phyloP scores from a whole-genome alignment of 2,888 invertebrate species.

The Hydrotaea cyrtoneurina region DNA sequence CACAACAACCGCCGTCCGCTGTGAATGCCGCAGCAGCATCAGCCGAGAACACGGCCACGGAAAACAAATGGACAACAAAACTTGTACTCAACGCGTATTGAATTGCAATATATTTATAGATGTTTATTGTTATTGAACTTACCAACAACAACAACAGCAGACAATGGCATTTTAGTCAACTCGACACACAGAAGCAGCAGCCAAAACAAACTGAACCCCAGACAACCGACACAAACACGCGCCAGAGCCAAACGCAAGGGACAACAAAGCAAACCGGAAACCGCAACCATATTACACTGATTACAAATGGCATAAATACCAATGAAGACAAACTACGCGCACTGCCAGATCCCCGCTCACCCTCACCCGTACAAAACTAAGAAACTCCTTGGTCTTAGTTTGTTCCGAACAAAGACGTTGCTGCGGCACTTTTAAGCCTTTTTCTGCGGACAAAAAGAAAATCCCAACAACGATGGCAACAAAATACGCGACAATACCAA shows the following conservation, averaged over 20 bases:
- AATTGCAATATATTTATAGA: constrained; percentile 58
- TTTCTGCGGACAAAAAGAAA: background rate
- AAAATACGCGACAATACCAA: no score
- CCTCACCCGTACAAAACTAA: background rate
- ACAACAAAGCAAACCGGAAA: constrained; percentile 60
- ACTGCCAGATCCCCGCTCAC: background rate
- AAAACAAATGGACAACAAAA: constrained; percentile 38
- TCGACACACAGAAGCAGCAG: background rate
- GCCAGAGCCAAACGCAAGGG: background rate
- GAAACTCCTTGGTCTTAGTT: background rate
- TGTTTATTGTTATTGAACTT: constrained; percentile 58
- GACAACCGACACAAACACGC: background rate
- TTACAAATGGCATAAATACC: constrained; percentile 61
- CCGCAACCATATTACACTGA: constrained; percentile 66
- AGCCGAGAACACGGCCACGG: background rate
- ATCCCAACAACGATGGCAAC: no score
- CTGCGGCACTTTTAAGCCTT: constrained; percentile 25
- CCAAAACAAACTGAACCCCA: background rate
- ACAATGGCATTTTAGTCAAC: no score
- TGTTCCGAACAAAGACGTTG: background rate
- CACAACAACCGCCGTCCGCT: background rate
- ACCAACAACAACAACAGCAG: constrained; percentile 2
- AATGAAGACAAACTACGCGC: constrained; percentile 46
- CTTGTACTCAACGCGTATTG: constrained; percentile 49
- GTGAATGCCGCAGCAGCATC: constrained; percentile 10